Base-by-base conservation (phyloP, 1,140 invertebrate species). In the Pantala flavescens region DNA sequence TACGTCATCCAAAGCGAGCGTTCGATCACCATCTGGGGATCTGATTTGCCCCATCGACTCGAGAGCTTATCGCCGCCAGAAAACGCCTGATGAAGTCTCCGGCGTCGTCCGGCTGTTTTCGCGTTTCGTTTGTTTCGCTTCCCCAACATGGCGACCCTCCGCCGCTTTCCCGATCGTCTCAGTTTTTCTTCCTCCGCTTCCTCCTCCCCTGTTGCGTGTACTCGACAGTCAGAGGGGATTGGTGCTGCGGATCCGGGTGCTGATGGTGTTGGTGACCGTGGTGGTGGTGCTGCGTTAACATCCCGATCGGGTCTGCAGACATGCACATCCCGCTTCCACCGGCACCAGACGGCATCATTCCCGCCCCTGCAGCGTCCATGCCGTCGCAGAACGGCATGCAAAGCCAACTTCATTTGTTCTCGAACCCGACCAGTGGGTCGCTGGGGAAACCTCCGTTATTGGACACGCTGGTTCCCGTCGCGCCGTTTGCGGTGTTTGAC, bases 351-450 rank as follows among this genome's bases (percentile, higher is more conserved):
- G 49, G 12, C 49, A 63, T 63, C 49, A 63, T 63, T 16, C 16
- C 14, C 49, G n/a, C 49, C 12, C 49, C 49, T 63, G 16, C 49
- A 19, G 16, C 49, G 2, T 63, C 49, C n/a, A 63, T 63, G 49
- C 49, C 49, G 49, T 63, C 49, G n/a, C 49, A 63, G 49, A 63
- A 63, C 49, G 49, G 49, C 49, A 63, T 63, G 49, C 49, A 63
- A 63, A 63, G 49, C 49, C 49, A 63, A 63, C 49, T 63, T 63
- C 49, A 63, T 63, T 63, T 63, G n/a, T 63, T 63, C n/a, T 63
- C 49, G 49, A 63, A 63, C 5, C 49, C 49, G 49, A 63, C 49
- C 49, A 63, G 49, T 63, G 49, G 49, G 49, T 63, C 49, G 12
- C 49, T 21, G 49, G 49, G 49, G 49, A 63, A 63, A 5, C 49